Conservation (phyloP, 2,797 vertebrate genomes). For the Xenops minutus region DNA sequence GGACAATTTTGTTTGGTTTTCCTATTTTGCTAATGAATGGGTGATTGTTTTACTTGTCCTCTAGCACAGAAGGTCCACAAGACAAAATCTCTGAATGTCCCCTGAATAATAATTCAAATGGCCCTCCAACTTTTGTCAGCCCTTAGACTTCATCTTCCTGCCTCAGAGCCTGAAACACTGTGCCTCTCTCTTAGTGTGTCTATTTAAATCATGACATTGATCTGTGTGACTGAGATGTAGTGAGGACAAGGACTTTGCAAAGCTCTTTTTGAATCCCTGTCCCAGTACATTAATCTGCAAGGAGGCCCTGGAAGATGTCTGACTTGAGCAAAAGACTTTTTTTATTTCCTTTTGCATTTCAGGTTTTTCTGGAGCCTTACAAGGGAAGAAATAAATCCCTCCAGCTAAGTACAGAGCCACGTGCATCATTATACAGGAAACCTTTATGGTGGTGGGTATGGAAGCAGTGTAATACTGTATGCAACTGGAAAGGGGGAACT, state of each 20-base stretch:
- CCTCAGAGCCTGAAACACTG: not conserved
- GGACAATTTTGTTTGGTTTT: not conserved
- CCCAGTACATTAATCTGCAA: not conserved
- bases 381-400: not conserved
- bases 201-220: not conserved
- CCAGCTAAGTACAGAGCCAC: not conserved
- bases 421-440: not conserved
- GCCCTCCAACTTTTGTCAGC: not conserved
- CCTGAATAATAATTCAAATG: not conserved
- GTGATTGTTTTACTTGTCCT: not conserved
- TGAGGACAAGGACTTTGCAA: not conserved
- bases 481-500: fast-evolving
- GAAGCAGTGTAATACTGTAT: fast-evolving
- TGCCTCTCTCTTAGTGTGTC: not conserved
- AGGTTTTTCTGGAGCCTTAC: not conserved
- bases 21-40: not conserved
- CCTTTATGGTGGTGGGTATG: not conserved
- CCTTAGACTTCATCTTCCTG: not conserved
- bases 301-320: not conserved
- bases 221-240: not conserved
- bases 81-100: not conserved
- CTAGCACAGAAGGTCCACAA: not conserved
- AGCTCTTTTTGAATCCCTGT: not conserved
- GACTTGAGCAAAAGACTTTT: not conserved
- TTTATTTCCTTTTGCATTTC: not conserved